phyloP scores from a whole-genome alignment of 2,797 vertebrate genomes.

The Fundulus diaphanus region DNA sequence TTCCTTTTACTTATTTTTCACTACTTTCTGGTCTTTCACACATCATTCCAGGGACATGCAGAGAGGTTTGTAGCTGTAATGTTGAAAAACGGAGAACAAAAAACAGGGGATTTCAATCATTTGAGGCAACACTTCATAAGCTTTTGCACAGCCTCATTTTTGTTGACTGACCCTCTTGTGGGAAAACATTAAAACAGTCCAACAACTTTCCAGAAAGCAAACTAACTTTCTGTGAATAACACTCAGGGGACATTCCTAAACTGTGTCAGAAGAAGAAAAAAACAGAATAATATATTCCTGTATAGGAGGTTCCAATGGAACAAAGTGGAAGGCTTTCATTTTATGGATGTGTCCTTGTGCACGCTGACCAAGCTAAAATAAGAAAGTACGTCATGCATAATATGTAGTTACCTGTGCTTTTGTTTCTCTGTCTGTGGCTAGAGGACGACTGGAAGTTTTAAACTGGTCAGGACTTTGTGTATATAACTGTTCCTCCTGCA shows the following conservation, averaged over 20 bases:
- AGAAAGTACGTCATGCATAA: constrained; percentile 3
- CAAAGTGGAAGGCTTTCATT: background rate
- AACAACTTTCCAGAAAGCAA: background rate
- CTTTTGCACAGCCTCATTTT: background rate
- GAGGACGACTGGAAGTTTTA: constrained; percentile 31
- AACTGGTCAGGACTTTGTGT: constrained; percentile 22
- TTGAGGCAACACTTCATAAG: background rate
- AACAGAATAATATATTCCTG: constrained; percentile 6
- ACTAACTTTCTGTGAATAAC: background rate
- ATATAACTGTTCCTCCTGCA: constrained; percentile 38
- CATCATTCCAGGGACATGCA: background rate
- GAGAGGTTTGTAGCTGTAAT: background rate
- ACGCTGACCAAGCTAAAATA: background rate
- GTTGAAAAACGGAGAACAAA: background rate
- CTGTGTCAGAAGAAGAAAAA: background rate
- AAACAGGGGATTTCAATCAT: background rate
- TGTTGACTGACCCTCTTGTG: background rate
- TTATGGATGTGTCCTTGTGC: constrained; percentile 11
- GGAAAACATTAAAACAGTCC: background rate
- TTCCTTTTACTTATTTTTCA: background rate
- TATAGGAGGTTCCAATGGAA: background rate
- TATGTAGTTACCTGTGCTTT: constrained; percentile 37
- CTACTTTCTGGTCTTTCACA: background rate
- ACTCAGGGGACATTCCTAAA: background rate
- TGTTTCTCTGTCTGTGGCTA: constrained; percentile 20